Base-by-base conservation (phyloP, 1,140 invertebrate species). In the Diachasma alloeum region DNA sequence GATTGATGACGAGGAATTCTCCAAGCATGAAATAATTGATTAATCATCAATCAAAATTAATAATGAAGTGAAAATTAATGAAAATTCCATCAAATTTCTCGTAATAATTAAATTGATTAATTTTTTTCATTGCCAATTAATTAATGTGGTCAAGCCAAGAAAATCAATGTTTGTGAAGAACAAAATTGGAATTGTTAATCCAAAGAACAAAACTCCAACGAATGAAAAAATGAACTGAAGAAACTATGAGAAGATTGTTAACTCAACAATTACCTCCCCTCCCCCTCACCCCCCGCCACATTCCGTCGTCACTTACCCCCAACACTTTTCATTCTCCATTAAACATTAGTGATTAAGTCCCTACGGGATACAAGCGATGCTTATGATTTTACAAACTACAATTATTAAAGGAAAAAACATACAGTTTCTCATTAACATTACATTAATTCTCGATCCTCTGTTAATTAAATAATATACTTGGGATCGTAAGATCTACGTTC, bases 321-420 rank as follows among this genome's bases (percentile, higher is more conserved):
- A 63, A 63, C 59, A 63, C 11, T 8, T 63, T 63, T 63, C 59
- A 63, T 63, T 63, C 24, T 63, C 24, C 59, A 63, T 63, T 63
- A 63, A 63, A 8, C 19, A 84, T 77, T 74, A 85, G 83, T 59
- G 77, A 84, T 83, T 86, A 85, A 83, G 4, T 63, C 13, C 83
- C 85, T 87, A 87, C 81, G 81, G 78, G 77, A 63, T 87, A 85
- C 79, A 87, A 76, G 80, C 84, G 83, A 88, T 87, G 84, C 84
- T 88, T 88, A 88, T 89, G 83, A 83, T 76, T 86, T 85, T 86
- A 86, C 85, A 80, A 84, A 79, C 84, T 87, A 88, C 77, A 75
- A 81, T 86, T 76, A 83, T 82, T 88, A 86, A 88, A 87, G 82
- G 81, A 82, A 87, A 83, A 86, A 87, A 87, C 83, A 84, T 85